phyloP scores from a whole-genome alignment of 2,113 vertebrate genomes.

The Promerops cafer region DNA sequence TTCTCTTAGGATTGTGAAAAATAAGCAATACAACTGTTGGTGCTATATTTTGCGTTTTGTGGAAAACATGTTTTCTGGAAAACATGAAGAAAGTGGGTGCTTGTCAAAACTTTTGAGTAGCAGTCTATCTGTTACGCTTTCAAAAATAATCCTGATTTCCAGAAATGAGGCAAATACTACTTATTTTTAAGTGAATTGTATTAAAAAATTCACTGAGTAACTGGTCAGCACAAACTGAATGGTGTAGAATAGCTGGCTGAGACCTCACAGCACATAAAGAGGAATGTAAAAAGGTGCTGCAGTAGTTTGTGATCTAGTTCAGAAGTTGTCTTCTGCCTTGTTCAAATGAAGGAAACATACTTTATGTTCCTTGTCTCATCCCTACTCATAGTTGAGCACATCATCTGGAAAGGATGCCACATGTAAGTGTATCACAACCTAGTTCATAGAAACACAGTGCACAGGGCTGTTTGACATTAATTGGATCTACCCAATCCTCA shows the following conservation, averaged over 20 bases:
- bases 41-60: background rate
- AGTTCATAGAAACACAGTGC: background rate
- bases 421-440: conserved; percentile 33
- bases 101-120: background rate
- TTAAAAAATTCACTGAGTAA: background rate
- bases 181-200: background rate
- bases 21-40: background rate
- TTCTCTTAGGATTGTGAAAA: background rate
- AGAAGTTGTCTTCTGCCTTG: background rate
- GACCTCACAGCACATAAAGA: background rate
- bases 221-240: background rate
- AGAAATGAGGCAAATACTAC: background rate
- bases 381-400: background rate
- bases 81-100: background rate
- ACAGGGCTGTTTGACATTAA: conserved; percentile 67
- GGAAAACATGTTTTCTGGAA: background rate
- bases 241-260: background rate
- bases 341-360: background rate
- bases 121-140: background rate
- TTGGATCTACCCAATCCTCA: conserved; percentile 65
- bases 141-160: background rate
- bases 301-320: background rate
- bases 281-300: background rate
- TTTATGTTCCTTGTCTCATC: background rate
- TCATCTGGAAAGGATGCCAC: conserved; percentile 29